Percentiles rank a stretch among this genome's conserved stretches.
Evolutionary conservation across 1,140 invertebrate genomes (phyloP).

Genomic region (Leptinotarsa texana): DNA sequence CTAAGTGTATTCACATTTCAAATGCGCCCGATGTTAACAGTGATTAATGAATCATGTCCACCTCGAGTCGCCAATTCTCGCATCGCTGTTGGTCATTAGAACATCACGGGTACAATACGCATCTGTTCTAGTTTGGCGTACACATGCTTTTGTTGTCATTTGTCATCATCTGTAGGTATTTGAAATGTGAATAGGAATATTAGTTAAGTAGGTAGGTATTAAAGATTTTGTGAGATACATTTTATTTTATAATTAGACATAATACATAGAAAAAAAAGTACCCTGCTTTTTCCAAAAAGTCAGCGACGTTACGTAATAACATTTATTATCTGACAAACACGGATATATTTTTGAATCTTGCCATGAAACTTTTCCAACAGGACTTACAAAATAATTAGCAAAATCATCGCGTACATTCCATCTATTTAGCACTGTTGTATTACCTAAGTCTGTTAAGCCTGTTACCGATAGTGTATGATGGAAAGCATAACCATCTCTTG

Average conservation of each 20-base stretch:
- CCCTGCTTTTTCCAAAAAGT: background rate
- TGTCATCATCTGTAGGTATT: no score
- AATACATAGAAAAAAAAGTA: background rate
- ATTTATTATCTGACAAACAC: background rate
- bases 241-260: slow-evolving; percentile 1
- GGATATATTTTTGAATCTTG: background rate
- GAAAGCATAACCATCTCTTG: slow-evolving; percentile 8
- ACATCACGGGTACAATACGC: no score
- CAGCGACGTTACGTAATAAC: background rate
- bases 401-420: background rate
- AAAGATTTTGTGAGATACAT: background rate
- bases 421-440: slow-evolving; percentile 5
- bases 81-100: no score
- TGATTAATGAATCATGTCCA: no score
- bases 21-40: no score
- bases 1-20: no score
- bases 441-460: slow-evolving; percentile 4
- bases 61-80: no score
- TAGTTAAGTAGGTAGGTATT: background rate
- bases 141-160: no score
- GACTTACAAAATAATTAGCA: slow-evolving; percentile 4
- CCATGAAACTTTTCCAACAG: background rate
- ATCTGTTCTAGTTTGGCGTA: no score
- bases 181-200: background rate
- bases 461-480: background rate